Evolutionary conservation across 2,797 vertebrate species (phyloP), one percentile per base, ranked within the genome.

Genomic region (Notolepis coatsorum): DNA sequence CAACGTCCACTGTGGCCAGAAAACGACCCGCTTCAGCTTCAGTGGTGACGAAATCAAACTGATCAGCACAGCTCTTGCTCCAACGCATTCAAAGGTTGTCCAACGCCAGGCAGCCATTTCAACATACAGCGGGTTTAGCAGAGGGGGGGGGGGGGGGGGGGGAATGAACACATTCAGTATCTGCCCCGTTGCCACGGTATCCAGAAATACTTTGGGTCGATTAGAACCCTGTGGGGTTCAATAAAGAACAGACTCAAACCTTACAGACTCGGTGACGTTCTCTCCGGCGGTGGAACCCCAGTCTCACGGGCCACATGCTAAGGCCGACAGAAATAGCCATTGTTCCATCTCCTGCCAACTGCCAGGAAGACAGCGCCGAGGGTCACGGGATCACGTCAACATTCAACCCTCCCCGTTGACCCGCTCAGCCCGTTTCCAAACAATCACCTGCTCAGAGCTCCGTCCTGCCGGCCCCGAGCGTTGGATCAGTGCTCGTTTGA

Each of bases 321-420:
- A 21, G n/a, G 17, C 48, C 18, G 56, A 57, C 54, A 56, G 51
- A 66, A 73, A 39, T 63, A 73, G 12, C 61, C 62, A 78, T 83
- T 82, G 73, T 82, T 71, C 12, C 3, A 39, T 5, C 33, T 8
- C 5, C 25, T 24, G 1, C 31, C 30, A 33, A 52, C 56, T 46
- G 54, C 59, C 62, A 41, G 61, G 56, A 77, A 30, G 35, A 60
- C 38, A 24, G 61, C 59, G 13, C 37, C 4, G 1, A 21, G 39
- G n/a, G 50, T 76, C 75, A 78, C 49, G 46, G 61, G 73, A 70
- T 69, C 7, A 2, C 20, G 42, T 47, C 52, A 46, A 49, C 57
- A 39, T 9, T 23, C 50, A 55, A 63, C 4, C 5, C 21, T 51
- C 31, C n/a, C n/a, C 27, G 35, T 1, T 49, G 66, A 59, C 61